Percentiles rank a stretch among this genome's conserved stretches.
Evolutionary conservation across 1,140 invertebrate species (phyloP).

Genomic region (Lutraria rhynchaena): DNA sequence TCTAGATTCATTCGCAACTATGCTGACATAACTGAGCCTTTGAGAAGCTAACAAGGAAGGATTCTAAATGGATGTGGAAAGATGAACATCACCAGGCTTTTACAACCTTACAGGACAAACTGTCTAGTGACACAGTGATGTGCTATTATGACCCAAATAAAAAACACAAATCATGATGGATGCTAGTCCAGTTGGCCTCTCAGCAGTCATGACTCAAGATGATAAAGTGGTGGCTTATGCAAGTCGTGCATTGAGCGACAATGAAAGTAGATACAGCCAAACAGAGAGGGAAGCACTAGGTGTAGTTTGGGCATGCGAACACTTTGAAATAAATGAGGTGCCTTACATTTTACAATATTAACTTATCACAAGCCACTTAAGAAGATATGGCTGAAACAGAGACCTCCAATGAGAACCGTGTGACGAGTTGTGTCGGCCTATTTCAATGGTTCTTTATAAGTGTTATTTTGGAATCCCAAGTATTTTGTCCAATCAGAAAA

Average conservation of each 20-base stretch:
- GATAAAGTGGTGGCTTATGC: too few relatives aligned
- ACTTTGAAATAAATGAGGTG: conserved; percentile 82
- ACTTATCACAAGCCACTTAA: conserved; percentile 80
- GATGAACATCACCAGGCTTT: conserved; percentile 52
- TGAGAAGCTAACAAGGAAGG: conserved; percentile 61
- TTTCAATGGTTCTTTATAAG: too few relatives aligned
- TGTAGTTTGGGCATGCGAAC: too few relatives aligned
- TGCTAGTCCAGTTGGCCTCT: too few relatives aligned
- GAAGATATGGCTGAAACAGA: conserved; percentile 64
- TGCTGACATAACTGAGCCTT: too few relatives aligned
- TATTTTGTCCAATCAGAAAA: too few relatives aligned
- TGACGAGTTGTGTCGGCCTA: conserved; percentile 67
- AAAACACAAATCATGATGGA: conserved; percentile 64
- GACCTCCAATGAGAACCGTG: conserved; percentile 59
- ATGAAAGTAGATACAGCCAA: too few relatives aligned
- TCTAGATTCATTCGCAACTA: too few relatives aligned
- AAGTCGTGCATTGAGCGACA: too few relatives aligned
- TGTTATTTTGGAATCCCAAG: too few relatives aligned
- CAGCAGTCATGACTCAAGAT: too few relatives aligned
- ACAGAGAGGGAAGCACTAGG: too few relatives aligned
- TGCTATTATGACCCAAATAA: conserved; percentile 59
- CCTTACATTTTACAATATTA: conserved; percentile 72
- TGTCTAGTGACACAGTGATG: conserved; percentile 53
- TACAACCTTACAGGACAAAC: conserved; percentile 16
- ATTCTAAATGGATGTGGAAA: conserved; percentile 46